Base-by-base conservation (phyloP, 2,888 invertebrate species). In the Deroplatys truncata region DNA sequence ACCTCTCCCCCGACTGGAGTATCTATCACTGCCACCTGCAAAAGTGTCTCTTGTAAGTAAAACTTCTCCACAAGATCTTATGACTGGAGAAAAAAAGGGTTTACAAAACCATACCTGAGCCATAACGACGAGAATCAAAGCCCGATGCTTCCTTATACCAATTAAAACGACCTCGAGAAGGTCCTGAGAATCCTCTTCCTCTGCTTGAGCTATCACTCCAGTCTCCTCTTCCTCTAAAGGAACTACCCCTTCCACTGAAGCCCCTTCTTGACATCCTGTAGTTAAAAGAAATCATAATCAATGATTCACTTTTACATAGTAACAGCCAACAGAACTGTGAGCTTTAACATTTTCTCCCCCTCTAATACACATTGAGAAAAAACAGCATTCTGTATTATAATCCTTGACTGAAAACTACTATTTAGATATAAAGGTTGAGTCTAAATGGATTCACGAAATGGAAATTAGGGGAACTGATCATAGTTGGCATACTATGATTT, bases 141-240 rank as follows among this genome's bases (percentile, higher is more conserved):
- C 89, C 85, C 28, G 89, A 89, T 4, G 91, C 83, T 10, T 91
- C 91, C 85, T 91, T 91, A 72, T 91, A 91, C 90, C 91, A 91
- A 85, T 90, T 91, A 83, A 89, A 90, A 20, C 91, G 89, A 15
- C 91, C 91, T 31, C 91, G 85, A 5, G 90, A 89, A 31, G 91
- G 87, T 25, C 90, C 90, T 56, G 90, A 89, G 28, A 89, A 90
- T 28, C 90, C 89, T 29, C 90, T 82, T 20, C 91, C 90, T 82
- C 91, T 82, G 7, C 90, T 88, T 28, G 90, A 85, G 25, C 88
- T 56, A 15, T 88, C 90, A 84, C 85, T 88, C 28, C 88, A 90
- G 15, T 86, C 89, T 82, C 91, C 91, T 84, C 91, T 89, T 15
- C 91, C 89, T 84, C 91, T 88, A 49, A 88, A 90, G 20, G 90